Percentiles rank a stretch among this genome's conserved stretches.
phyloP scores from a whole-genome alignment of 2,797 vertebrate species.

The Morelia viridis region DNA sequence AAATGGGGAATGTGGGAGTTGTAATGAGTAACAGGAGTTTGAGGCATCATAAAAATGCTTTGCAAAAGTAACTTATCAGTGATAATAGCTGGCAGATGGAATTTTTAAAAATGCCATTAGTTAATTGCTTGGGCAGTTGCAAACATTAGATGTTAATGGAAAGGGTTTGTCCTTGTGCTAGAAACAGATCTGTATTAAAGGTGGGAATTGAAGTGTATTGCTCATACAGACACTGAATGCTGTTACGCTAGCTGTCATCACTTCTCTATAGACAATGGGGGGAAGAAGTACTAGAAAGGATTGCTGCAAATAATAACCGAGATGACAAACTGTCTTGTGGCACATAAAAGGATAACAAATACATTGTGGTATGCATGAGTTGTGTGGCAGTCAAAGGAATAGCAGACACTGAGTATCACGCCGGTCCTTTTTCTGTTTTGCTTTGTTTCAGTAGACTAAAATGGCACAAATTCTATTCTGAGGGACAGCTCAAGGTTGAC shows the following conservation, averaged over 20 bases:
- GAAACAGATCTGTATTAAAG: neutral
- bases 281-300: neutral
- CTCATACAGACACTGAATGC: neutral
- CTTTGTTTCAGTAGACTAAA: neutral
- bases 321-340: neutral
- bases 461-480: neutral
- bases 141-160: neutral
- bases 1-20: slow-evolving; percentile 17
- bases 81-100: neutral
- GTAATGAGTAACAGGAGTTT: slow-evolving; percentile 20
- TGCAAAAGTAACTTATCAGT: slow-evolving; percentile 30
- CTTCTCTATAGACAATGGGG: neutral
- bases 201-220: neutral
- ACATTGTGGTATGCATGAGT: neutral
- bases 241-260: accelerated
- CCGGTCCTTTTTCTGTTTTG: neutral
- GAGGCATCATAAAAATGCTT: slow-evolving; percentile 32
- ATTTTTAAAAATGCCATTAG: slow-evolving; percentile 30
- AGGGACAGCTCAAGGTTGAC: neutral
- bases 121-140: slow-evolving; percentile 35
- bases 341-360: neutral
- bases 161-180: neutral
- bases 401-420: neutral
- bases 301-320: neutral
- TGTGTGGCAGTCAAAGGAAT: neutral